phyloP scores from a whole-genome alignment of 2,113 vertebrate species.

The Rhipidura dahli region DNA sequence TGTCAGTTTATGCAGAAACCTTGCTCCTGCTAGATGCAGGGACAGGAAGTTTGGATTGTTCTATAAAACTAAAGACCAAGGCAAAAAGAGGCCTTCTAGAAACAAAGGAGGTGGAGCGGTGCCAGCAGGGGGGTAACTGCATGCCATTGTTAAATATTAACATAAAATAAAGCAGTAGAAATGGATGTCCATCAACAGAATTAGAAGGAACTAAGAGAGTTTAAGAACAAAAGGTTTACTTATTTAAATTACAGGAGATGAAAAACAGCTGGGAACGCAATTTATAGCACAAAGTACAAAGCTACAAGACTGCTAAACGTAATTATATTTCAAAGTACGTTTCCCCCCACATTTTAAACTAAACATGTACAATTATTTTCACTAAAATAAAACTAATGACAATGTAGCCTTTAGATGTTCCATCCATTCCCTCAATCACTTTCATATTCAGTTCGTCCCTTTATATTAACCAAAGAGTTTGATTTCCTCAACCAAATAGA shows the following conservation, averaged over 20 bases:
- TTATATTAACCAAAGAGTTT: conserved; percentile 42
- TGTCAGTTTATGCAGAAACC: conserved; percentile 74
- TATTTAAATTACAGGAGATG: conserved; percentile 80
- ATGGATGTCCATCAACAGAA: conserved; percentile 82
- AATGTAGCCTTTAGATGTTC: conserved; percentile 37
- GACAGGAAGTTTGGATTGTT: conserved; percentile 77
- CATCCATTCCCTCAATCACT: conserved; percentile 24
- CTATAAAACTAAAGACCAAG: conserved; percentile 68
- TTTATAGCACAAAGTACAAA: conserved; percentile 71
- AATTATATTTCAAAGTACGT: conserved; percentile 72
- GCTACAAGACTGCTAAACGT: conserved; percentile 60
- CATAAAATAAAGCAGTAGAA: conserved; percentile 79
- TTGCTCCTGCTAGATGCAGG: conserved; percentile 60
- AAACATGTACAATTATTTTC: conserved; percentile 59
- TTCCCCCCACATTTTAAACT: conserved; percentile 49
- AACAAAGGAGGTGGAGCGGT: conserved; percentile 72
- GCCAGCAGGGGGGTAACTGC: conserved; percentile 77
- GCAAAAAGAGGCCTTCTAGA: conserved; percentile 65
- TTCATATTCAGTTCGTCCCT: conserved; percentile 47
- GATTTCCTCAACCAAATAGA: background rate
- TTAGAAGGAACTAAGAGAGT: conserved; percentile 78
- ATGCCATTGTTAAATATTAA: conserved; percentile 80
- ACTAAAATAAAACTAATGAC: conserved; percentile 62
- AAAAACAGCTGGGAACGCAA: conserved; percentile 74
- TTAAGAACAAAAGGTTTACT: conserved; percentile 82